Evolutionary conservation across 2,113 vertebrate genomes (phyloP).

Genomic region (Triplophysa tibetana): DNA sequence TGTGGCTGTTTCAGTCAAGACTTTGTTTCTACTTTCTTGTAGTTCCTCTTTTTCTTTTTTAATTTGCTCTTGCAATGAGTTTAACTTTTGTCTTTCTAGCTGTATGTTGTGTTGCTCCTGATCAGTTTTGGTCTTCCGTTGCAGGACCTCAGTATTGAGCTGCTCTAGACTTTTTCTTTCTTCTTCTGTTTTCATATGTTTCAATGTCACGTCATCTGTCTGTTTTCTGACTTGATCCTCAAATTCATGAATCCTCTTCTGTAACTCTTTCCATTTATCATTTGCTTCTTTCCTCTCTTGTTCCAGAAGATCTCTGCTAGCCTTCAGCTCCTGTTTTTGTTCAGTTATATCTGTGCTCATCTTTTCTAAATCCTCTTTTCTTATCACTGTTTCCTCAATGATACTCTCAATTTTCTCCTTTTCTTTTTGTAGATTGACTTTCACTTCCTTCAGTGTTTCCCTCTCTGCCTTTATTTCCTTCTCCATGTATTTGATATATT

Average conservation of each 20-base stretch:
- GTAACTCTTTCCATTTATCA: not conserved
- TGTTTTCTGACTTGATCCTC: not conserved
- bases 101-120: not conserved
- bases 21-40: not conserved
- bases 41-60: not conserved
- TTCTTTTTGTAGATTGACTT: not conserved
- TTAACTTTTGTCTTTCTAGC: constrained; percentile 8
- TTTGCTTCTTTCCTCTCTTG: not conserved
- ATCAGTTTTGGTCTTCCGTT: not conserved
- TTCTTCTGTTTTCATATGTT: not conserved
- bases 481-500: not conserved
- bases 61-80: not conserved
- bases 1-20: not conserved
- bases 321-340: not conserved
- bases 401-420: not conserved
- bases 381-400: not conserved
- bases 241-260: not conserved
- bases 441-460: not conserved
- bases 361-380: not conserved
- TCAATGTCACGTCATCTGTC: not conserved
- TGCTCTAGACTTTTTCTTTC: not conserved
- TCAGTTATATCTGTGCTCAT: not conserved
- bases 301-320: not conserved
- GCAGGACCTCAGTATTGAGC: not conserved
- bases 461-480: not conserved